Base-by-base conservation (phyloP, 2,113 vertebrate species). In the Gymnorhina tibicen region DNA sequence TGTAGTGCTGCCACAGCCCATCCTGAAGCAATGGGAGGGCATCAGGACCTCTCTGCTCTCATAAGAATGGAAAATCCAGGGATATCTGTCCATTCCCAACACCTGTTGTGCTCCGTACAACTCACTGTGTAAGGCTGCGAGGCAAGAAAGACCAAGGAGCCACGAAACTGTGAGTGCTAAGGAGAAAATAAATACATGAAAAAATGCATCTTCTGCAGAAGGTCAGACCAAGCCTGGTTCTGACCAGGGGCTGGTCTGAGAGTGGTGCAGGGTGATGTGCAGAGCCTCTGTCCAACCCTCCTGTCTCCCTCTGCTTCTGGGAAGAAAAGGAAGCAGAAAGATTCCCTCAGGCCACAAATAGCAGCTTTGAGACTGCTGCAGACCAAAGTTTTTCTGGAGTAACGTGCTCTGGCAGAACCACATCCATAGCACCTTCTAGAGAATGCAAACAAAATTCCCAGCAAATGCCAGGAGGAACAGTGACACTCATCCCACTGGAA, bases 81-180 rank as follows among this genome's bases (percentile, higher is more conserved):
- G 58, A 41, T 50, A 50, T 2, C 2, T 10, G 21, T 41, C 46
- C 13, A 4, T 50, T 41, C 13, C 75, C 60, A 56, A 6, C 13
- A 21, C 26, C 35, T 66, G 35, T 24, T 11, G 21, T 35, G 27
- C 21, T 39, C 11, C 0, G 0, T 12, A 6, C 24, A 76, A 14
- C 2, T 28, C 16, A 28, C 2, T 49, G 56, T 7, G 4, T 13
- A 9, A 3, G 5, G 27, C 0, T 69, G 32, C 23, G 44, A 47
- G 55, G n/a, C 22, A 53, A 44, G 62, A 84, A 50, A 42, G 44
- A 30, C 26, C 41, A 30, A 63, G 47, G 32, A 27, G n/a, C 16
- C 55, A 5, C 28, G 23, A 37, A 63, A 13, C 7, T 13, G 2
- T 41, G 46, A 15, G 30, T 30, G 26, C 23, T 53, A 41, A 84